Base-by-base conservation (phyloP, 2,113 vertebrate genomes). In the Ctenomys sociabilis region DNA sequence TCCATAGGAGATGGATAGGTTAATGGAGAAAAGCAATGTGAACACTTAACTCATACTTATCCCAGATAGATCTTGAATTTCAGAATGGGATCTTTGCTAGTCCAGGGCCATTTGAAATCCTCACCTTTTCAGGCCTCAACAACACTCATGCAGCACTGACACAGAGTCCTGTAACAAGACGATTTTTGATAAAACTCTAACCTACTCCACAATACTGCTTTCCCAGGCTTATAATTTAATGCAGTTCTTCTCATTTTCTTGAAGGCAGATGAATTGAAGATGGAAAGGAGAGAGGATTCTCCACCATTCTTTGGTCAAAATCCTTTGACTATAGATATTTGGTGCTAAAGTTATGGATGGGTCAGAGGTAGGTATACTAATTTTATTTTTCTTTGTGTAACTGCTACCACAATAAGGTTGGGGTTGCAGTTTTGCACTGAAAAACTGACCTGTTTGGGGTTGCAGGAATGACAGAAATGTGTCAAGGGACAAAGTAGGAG, bases 201-300 rank as follows among this genome's bases (percentile, higher is more conserved):
- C 3, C 17, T 81, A 2, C 7, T 59, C 12, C 6, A 52, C 16
- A 28, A 19, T 17, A 2, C 0, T 66, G 12, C 0, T 32, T 4
- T 63, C 3, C 2, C 28, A 13, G 70, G 43, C 7, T 90, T 30
- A 45, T 21, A 93, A 45, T 0, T 43, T 7, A 24, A 19, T 28
- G 2, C 40, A 7, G 7, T 73, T 37, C 28, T 35, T 45, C 1
- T 0, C 21, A 3, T 43, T 61, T 43, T 78, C 26, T 16, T 30
- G 3, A 2, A 88, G 26, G 37, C 3, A n/a, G 12, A 12, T 32
- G 8, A 64, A 28, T 32, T 14, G 43, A 21, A n/a, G n/a, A 4
- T 35, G 9, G 5, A 37, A 24, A 87, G 9, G 11, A 40, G 37
- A n/a, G 1, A 19, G 1, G 30, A 1, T 4, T 7, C 7, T 12